Percentiles rank a stretch among this genome's conserved stretches.
Evolutionary conservation across 1,140 invertebrate genomes (phyloP).

Genomic region (Nylanderia fulva): DNA sequence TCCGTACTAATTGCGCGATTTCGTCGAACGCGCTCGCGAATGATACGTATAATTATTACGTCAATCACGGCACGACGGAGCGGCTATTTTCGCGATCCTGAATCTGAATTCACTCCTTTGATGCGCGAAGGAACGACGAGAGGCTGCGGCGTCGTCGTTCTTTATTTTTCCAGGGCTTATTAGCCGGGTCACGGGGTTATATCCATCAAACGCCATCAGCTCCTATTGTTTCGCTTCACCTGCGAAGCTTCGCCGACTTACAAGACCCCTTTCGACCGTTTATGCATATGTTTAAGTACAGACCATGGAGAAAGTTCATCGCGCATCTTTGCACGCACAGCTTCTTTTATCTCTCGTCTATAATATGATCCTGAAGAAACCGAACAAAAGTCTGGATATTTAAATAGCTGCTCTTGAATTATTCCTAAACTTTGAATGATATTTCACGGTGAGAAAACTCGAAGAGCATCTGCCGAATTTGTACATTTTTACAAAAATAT

Average conservation of each 20-base stretch:
- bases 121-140: constrained; percentile 35
- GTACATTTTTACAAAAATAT: too few species aligned
- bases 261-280: constrained; percentile 44
- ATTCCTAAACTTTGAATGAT: neutral
- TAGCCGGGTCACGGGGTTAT: constrained; percentile 75
- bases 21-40: constrained; percentile 37
- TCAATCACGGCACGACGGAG: constrained; percentile 61
- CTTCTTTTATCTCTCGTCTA: neutral
- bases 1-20: constrained; percentile 52
- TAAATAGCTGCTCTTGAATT: neutral
- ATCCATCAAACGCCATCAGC: constrained; percentile 77
- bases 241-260: constrained; percentile 59
- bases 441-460: neutral
- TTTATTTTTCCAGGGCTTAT: constrained; percentile 74
- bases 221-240: constrained; percentile 74
- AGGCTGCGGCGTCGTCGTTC: constrained; percentile 56
- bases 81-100: constrained; percentile 48
- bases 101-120: constrained; percentile 63
- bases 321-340: neutral
- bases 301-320: constrained; percentile 46
- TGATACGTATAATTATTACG: constrained; percentile 70
- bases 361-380: neutral
- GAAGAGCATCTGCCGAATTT: too few species aligned
- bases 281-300: constrained; percentile 64
- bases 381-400: neutral